These are phyloP conservation scores for Pemphigus obesinymphae DNA, from an alignment of 1,140 invertebrate species.

Conservation along the genomic window DNA sequence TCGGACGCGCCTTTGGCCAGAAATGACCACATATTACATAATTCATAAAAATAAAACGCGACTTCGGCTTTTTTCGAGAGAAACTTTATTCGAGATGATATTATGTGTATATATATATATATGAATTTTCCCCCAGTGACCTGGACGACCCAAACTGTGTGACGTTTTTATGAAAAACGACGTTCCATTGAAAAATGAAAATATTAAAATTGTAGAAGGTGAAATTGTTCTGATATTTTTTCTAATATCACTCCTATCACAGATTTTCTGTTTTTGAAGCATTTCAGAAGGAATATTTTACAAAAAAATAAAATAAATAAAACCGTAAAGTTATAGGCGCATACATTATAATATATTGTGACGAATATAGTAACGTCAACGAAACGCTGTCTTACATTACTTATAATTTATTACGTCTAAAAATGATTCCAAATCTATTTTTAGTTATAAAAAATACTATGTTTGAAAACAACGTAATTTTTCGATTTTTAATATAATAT, in stretches of 20 bases:
- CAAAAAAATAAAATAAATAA: no score
- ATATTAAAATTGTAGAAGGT: slow-evolving; percentile 11
- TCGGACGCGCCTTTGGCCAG: neutral
- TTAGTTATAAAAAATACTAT: no score
- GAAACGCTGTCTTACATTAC: neutral
- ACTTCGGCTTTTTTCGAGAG: neutral
- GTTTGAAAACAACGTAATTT: no score
- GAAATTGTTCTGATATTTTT: slow-evolving; percentile 2
- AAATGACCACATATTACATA: slow-evolving; percentile 36
- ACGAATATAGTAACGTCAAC: neutral
- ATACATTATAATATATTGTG: no score
- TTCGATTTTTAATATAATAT: no score
- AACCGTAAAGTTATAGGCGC: no score
- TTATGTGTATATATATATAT: neutral
- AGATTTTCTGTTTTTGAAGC: neutral
- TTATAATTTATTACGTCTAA: neutral
- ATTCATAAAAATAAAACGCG: slow-evolving; percentile 35
- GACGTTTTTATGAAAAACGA: slow-evolving; percentile 36
- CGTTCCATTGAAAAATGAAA: slow-evolving; percentile 28
- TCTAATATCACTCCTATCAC: neutral
- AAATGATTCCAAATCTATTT: no score
- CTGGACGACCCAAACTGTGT: slow-evolving; percentile 4
- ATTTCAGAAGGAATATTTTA: neutral
- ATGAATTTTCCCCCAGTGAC: neutral
- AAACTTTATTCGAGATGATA: neutral